Conservation (phyloP, 2,113 vertebrate genomes). For the Oophaga pumilio region DNA sequence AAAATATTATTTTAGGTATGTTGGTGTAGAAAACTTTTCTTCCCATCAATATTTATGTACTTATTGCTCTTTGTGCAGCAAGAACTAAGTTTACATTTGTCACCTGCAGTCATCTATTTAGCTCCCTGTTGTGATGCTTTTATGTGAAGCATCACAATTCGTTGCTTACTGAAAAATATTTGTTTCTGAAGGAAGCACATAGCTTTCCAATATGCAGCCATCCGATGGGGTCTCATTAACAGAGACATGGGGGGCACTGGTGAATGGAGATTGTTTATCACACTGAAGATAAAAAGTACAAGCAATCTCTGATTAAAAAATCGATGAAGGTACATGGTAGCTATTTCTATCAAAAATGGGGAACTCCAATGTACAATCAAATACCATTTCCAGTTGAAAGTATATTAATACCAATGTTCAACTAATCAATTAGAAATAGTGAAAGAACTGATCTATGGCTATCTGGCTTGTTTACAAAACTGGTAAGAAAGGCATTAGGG, state of each 20-base stretch:
- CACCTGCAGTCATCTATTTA: constrained; percentile 17
- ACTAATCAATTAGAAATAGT: not conserved
- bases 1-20: not conserved
- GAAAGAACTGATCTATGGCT: not conserved
- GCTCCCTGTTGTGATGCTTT: constrained; percentile 6
- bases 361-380: not conserved
- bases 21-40: not conserved
- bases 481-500: too few species aligned
- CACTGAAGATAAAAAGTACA: not conserved
- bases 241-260: not conserved
- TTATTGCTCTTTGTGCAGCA: not conserved
- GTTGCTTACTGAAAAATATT: not conserved
- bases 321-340: not conserved
- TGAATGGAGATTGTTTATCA: not conserved
- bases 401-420: not conserved
- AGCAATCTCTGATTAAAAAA: not conserved
- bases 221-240: not conserved
- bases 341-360: not conserved
- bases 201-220: not conserved
- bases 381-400: not conserved
- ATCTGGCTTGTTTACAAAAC: too few species aligned
- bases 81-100: constrained; percentile 11
- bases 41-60: not conserved
- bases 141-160: not conserved
- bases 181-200: not conserved